A percentile compares a stretch with the other conserved stretches of the same genome.
Conservation (phyloP, 35 echinoderm and acorn worm species). For the Chiridota heheva region DNA sequence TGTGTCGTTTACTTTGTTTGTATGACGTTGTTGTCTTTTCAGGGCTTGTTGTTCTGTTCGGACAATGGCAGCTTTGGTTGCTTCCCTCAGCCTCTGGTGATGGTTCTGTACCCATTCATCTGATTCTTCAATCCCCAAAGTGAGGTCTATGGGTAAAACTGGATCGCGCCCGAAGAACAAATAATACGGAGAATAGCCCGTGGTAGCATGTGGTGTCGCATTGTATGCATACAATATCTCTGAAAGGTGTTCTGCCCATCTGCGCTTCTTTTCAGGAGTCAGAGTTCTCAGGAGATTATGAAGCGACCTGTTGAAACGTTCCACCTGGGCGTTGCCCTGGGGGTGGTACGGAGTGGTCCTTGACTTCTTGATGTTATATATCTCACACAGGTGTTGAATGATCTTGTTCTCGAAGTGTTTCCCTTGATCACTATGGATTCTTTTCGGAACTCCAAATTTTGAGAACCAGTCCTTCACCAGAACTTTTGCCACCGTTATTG, state of each 20-base stretch:
- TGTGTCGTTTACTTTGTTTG: constrained; percentile 9
- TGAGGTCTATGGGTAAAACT: neutral
- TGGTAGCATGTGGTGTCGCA: constrained; percentile 11
- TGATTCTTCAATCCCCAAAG: neutral
- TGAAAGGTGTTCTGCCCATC: constrained; percentile 15
- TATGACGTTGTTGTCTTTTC: neutral
- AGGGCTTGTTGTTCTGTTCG: neutral
- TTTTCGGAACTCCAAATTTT: neutral
- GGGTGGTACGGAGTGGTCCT: constrained; percentile 22
- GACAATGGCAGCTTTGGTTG: neutral
- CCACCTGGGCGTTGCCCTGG: constrained; percentile 14
- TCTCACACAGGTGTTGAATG: neutral
- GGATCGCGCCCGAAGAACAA: constrained; percentile 24
- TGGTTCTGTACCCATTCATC: neutral
- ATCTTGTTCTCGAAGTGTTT: neutral
- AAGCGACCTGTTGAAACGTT: constrained; percentile 18
- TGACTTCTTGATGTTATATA: constrained; percentile 12
- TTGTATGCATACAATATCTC: constrained; percentile 26
- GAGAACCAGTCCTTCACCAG: neutral
- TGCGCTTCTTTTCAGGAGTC: constrained; percentile 5
- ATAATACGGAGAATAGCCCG: constrained; percentile 29
- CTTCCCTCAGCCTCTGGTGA: neutral
- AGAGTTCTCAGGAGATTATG: constrained; percentile 19
- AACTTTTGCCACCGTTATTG: constrained; percentile 40
- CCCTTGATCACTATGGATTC: neutral